phyloP scores from a whole-genome alignment of 2,797 vertebrate genomes.

The Poeciliopsis gracilis region DNA sequence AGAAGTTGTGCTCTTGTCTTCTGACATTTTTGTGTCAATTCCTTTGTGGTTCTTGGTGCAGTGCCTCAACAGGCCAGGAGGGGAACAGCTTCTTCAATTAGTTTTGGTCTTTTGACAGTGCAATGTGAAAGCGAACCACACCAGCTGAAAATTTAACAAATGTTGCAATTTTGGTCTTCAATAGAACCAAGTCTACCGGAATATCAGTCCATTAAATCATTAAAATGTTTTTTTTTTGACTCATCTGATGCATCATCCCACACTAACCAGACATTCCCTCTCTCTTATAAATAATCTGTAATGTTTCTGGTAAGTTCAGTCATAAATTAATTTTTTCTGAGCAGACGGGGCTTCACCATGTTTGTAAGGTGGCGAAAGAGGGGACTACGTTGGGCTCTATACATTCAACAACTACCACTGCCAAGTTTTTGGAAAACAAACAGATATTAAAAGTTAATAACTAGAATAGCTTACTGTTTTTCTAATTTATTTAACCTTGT shows the following conservation, averaged over 20 bases:
- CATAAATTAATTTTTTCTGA: background rate
- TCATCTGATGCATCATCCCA: background rate
- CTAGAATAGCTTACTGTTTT: background rate
- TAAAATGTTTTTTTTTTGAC: background rate
- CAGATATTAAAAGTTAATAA: background rate
- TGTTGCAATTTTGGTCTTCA: too few species aligned
- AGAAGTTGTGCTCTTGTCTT: too few species aligned
- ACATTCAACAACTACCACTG: background rate
- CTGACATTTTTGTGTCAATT: too few species aligned
- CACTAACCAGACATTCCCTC: background rate
- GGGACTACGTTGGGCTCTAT: background rate
- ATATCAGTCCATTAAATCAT: background rate
- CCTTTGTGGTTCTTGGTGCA: too few species aligned
- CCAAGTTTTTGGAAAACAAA: background rate
- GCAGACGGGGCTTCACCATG: background rate
- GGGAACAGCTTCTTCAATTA: too few species aligned
- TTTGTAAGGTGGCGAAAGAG: background rate
- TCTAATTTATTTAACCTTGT: background rate
- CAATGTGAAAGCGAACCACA: too few species aligned
- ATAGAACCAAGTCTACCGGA: too few species aligned
- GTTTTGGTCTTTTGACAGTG: too few species aligned
- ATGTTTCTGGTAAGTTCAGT: background rate
- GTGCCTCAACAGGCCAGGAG: too few species aligned
- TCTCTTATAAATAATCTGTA: background rate
- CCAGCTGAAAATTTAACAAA: too few species aligned